These are phyloP conservation scores for Myrmecophaga tridactyla DNA, from an alignment of 2,113 vertebrate species.

Conservation along the genomic window DNA sequence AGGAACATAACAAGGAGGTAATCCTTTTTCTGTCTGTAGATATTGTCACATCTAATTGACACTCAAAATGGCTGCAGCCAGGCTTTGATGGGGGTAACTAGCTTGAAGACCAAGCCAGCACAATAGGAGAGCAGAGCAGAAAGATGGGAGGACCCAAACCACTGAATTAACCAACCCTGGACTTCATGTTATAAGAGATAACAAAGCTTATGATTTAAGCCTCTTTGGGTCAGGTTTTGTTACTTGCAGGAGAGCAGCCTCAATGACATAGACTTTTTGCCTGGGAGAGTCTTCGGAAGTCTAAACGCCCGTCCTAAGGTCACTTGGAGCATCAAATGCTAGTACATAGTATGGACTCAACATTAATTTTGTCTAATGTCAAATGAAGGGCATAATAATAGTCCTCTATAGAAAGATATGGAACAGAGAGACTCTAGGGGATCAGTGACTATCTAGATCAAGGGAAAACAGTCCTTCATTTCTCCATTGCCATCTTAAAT, in stretches of 20 bases:
- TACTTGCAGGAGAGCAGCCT: not conserved
- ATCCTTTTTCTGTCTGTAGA: not conserved
- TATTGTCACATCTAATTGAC: not conserved
- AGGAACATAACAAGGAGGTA: not conserved
- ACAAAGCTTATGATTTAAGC: not conserved
- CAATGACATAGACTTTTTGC: not conserved
- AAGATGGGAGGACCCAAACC: not conserved
- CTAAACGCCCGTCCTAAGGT: not conserved
- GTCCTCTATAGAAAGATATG: not conserved
- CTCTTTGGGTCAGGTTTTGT: not conserved
- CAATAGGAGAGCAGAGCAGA: not conserved
- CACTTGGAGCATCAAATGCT: not conserved
- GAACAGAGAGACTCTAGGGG: not conserved
- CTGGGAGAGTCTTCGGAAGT: not conserved
- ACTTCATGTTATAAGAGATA: not conserved
- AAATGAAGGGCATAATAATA: not conserved
- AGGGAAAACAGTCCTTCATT: not conserved
- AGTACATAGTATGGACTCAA: not conserved
- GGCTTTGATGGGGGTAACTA: not conserved
- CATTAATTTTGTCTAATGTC: not conserved
- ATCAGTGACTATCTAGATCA: not conserved
- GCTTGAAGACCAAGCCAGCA: constrained; percentile 15
- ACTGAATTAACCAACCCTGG: not conserved
- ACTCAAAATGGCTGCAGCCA: not conserved
- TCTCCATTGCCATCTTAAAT: not conserved